These are phyloP conservation scores for Lagria hirta DNA, from an alignment of 2,888 invertebrate species.

Conservation along the genomic window DNA sequence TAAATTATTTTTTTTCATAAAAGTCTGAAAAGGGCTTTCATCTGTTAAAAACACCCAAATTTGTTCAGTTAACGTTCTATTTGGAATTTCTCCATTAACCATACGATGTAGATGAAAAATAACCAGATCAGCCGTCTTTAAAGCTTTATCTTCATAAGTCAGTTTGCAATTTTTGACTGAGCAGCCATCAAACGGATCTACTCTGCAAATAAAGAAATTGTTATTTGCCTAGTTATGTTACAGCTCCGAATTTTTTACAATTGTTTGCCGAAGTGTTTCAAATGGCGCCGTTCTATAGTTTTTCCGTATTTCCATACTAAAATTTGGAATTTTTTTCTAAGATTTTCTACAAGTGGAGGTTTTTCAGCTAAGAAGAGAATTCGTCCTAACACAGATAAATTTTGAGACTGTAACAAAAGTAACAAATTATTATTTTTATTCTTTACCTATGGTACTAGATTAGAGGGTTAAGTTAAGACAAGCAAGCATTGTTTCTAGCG, in stretches of 20 bases:
- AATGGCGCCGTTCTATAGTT: conserved; percentile 60
- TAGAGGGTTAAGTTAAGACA: too few relatives aligned
- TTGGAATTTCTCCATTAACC: conserved; percentile 57
- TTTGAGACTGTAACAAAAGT: too few relatives aligned
- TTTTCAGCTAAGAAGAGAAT: conserved; percentile 50
- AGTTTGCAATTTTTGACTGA: conserved; percentile 65
- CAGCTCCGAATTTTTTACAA: too few relatives aligned
- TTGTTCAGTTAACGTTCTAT: conserved; percentile 53
- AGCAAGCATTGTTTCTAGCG: too few relatives aligned
- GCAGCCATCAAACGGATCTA: conserved; percentile 61
- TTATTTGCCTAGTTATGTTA: too few relatives aligned
- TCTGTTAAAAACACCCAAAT: conserved; percentile 72
- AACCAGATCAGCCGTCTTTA: conserved; percentile 65
- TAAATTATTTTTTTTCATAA: conserved; percentile 52
- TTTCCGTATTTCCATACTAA: conserved; percentile 64
- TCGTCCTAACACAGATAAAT: conserved; percentile 51
- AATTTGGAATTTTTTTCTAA: conserved; percentile 55
- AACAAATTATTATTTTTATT: too few relatives aligned
- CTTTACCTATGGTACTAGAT: too few relatives aligned
- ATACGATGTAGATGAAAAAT: conserved; percentile 61
- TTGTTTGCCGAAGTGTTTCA: conserved; percentile 55
- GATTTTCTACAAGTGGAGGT: conserved; percentile 36
- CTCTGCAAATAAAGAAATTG: conserved; percentile 49
- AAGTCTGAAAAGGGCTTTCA: conserved; percentile 66
- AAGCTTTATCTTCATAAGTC: conserved; percentile 56